phyloP scores from a whole-genome alignment of 2,888 invertebrate species.

The Plutella xylostella region DNA sequence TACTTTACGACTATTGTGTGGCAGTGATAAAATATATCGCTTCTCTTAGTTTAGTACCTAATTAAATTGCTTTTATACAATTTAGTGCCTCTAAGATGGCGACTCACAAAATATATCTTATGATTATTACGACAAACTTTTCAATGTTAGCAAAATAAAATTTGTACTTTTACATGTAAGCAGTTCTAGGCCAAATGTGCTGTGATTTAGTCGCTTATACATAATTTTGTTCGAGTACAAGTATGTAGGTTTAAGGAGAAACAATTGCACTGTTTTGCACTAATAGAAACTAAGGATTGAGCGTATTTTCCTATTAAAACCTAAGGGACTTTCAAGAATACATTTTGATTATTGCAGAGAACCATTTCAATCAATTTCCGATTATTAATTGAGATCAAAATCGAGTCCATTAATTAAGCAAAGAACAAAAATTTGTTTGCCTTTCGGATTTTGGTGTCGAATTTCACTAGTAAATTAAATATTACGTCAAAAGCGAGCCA shows the following conservation, averaged over 20 bases:
- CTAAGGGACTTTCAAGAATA: background rate
- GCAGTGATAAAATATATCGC: slow-evolving; percentile 62
- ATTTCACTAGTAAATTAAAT: slow-evolving; percentile 58
- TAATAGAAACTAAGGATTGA: slow-evolving; percentile 1
- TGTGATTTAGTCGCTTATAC: background rate
- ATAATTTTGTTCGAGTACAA: background rate
- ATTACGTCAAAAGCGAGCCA: slow-evolving; percentile 51
- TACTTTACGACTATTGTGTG: slow-evolving; percentile 43
- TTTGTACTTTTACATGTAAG: slow-evolving; percentile 41
- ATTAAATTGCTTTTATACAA: slow-evolving; percentile 36
- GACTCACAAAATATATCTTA: slow-evolving; percentile 53
- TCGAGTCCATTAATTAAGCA: slow-evolving; percentile 48
- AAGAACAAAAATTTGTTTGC: slow-evolving; percentile 45
- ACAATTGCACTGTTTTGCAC: background rate
- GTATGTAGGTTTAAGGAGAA: background rate
- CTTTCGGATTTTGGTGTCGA: slow-evolving; percentile 63
- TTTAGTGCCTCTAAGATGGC: slow-evolving; percentile 33
- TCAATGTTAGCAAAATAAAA: slow-evolving; percentile 23
- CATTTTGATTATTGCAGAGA: background rate
- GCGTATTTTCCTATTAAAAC: background rate
- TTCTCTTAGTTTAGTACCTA: slow-evolving; percentile 35
- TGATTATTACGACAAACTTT: background rate
- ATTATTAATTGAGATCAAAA: slow-evolving; percentile 57
- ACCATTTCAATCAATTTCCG: slow-evolving; percentile 30
- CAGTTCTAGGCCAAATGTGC: slow-evolving; percentile 36